A percentile compares a stretch with the other conserved stretches of the same genome.
Conservation (phyloP, 2,113 vertebrate species). For the Meriones unguiculatus region DNA sequence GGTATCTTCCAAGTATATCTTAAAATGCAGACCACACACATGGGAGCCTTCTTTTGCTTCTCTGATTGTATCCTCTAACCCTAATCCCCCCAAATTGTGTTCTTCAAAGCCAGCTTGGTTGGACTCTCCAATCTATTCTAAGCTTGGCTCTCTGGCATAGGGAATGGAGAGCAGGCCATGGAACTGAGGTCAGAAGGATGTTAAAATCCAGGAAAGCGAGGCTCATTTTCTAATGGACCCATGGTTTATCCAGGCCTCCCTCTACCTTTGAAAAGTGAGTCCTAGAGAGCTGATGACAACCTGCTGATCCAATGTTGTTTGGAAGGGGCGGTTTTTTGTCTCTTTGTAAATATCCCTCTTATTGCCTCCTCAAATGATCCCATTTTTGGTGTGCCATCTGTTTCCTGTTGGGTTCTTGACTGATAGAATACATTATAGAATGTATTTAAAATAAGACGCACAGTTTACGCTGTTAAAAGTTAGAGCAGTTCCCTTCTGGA, state of each 20-base stretch:
- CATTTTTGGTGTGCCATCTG: conserved; percentile 33
- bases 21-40: not conserved
- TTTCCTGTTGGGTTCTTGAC: conserved; percentile 29
- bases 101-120: not conserved
- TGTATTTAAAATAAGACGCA: conserved; percentile 56
- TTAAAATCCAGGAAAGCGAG: not conserved
- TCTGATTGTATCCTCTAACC: not conserved
- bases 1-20: not conserved
- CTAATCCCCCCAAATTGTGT: not conserved
- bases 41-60: not conserved
- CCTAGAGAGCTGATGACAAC: not conserved
- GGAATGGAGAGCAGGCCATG: not conserved
- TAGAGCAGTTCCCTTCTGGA: not conserved
- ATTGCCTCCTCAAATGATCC: conserved; percentile 30
- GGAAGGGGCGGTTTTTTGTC: not conserved
- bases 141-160: not conserved
- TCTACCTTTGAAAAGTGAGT: not conserved
- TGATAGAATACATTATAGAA: conserved; percentile 49
- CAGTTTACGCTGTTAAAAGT: not conserved
- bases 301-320: not conserved
- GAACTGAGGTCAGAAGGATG: not conserved
- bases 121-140: not conserved
- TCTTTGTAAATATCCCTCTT: conserved; percentile 42
- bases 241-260: too few relatives aligned
- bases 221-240: fast-evolving